Percentiles rank a stretch among this genome's conserved stretches.
phyloP scores from a whole-genome alignment of 1,140 invertebrate genomes.

The Brachionus angularis region DNA sequence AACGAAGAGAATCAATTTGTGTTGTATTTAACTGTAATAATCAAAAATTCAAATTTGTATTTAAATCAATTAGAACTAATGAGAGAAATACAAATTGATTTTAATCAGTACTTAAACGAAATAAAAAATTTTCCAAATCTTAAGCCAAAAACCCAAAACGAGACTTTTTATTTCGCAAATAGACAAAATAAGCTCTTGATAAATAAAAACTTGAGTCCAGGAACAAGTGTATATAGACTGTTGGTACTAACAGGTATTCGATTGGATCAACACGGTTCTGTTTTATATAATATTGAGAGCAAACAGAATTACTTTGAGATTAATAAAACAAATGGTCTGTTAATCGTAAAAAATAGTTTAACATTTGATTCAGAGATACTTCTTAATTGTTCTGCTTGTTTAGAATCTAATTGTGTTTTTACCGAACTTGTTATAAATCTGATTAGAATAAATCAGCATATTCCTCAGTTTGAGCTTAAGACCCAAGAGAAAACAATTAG shows the following conservation, averaged over 20 bases:
- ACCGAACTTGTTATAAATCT: background rate
- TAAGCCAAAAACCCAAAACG: background rate
- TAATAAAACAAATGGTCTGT: background rate
- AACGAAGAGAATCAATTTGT: slow-evolving; percentile 16
- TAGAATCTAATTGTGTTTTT: background rate
- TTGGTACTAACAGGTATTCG: too few relatives aligned
- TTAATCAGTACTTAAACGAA: too few relatives aligned
- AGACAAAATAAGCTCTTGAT: too few relatives aligned
- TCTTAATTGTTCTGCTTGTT: slow-evolving; percentile 25
- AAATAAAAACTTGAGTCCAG: too few relatives aligned
- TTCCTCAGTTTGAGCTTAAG: background rate
- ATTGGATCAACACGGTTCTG: too few relatives aligned
- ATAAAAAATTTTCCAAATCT: background rate
- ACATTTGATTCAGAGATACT: too few relatives aligned
- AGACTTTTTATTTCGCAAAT: too few relatives aligned
- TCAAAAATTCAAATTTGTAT: too few relatives aligned
- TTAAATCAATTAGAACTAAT: slow-evolving; percentile 5
- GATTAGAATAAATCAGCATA: background rate
- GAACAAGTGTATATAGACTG: too few relatives aligned
- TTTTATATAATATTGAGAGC: too few relatives aligned
- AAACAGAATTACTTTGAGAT: background rate
- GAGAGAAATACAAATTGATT: slow-evolving; percentile 18
- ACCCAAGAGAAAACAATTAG: slow-evolving; percentile 17
- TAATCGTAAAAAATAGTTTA: too few relatives aligned
- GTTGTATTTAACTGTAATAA: too few relatives aligned